phyloP scores from a whole-genome alignment of 2,113 vertebrate genomes.

The Neogale vison region DNA sequence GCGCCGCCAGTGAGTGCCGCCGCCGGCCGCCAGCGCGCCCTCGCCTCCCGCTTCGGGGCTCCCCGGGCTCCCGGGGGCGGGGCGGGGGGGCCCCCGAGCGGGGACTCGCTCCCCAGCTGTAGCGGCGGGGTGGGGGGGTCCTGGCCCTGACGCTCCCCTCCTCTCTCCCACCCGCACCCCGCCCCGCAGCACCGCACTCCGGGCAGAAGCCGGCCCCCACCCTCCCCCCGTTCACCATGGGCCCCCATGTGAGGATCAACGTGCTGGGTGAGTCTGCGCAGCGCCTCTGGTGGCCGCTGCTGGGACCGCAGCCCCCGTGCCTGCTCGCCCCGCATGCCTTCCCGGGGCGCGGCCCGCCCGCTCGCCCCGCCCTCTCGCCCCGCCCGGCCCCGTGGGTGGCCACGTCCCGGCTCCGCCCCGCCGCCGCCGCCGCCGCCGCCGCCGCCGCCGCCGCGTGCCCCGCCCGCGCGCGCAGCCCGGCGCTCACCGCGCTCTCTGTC shows the following conservation, averaged over 20 bases:
- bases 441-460: conserved; percentile 55
- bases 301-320: conserved; percentile 68
- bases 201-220: conserved; percentile 92
- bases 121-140: conserved; percentile 55
- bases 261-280: conserved; percentile 92
- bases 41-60: conserved; percentile 53
- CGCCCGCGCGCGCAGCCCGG: neutral
- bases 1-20: conserved; percentile 91
- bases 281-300: conserved; percentile 79
- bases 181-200: conserved; percentile 89
- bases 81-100: conserved; percentile 32
- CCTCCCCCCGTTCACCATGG: conserved; percentile 95
- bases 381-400: conserved; percentile 22
- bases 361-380: neutral
- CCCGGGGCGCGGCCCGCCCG: neutral
- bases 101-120: conserved; percentile 62
- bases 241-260: conserved; percentile 95
- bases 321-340: conserved; percentile 54
- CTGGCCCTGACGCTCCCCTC: conserved; percentile 76
- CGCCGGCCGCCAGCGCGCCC: neutral
- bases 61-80: conserved; percentile 63
- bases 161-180: conserved; percentile 72
- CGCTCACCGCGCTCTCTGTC: conserved; percentile 47
- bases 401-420: conserved; percentile 39
- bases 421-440: conserved; percentile 47